Conservation (phyloP, 2,888 invertebrate genomes). For the Operophtera brumata region DNA sequence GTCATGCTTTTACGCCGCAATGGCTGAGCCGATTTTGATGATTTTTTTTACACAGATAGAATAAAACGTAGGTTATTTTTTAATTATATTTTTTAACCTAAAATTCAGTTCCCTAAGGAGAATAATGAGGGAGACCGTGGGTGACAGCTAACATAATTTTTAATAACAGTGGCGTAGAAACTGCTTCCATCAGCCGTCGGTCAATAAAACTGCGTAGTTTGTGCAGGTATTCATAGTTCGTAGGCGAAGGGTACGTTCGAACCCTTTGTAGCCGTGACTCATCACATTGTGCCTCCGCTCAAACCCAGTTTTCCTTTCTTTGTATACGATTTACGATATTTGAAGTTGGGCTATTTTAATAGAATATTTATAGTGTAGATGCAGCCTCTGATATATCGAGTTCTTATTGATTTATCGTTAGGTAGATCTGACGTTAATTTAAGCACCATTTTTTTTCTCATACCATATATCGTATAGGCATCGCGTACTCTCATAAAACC, state of each 20-base stretch:
- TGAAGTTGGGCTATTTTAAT: constrained; percentile 41
- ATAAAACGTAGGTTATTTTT: no score
- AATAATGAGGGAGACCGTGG: no score
- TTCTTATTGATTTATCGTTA: not conserved
- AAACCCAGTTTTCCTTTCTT: constrained; percentile 49
- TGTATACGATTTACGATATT: constrained; percentile 50
- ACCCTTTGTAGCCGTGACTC: constrained; percentile 52
- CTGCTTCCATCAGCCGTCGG: not conserved
- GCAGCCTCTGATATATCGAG: constrained; percentile 1
- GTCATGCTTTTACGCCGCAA: no score
- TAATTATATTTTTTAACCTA: no score
- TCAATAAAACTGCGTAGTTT: constrained; percentile 3
- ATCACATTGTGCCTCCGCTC: constrained; percentile 48
- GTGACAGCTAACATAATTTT: no score
- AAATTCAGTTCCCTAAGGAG: no score
- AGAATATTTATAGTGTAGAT: constrained; percentile 49
- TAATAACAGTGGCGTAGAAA: no score
- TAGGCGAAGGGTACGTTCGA: constrained; percentile 26
- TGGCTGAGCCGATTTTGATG: no score
- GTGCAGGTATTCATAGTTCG: constrained; percentile 8
- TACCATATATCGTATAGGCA: no score
- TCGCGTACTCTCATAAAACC: no score
- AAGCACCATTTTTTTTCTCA: no score
- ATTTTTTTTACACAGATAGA: no score
- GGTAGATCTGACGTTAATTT: not conserved